Evolutionary conservation across 23 tunicate genomes (phyloP), one percentile per base, ranked within the genome.

Genomic region (Corella eumyota): DNA sequence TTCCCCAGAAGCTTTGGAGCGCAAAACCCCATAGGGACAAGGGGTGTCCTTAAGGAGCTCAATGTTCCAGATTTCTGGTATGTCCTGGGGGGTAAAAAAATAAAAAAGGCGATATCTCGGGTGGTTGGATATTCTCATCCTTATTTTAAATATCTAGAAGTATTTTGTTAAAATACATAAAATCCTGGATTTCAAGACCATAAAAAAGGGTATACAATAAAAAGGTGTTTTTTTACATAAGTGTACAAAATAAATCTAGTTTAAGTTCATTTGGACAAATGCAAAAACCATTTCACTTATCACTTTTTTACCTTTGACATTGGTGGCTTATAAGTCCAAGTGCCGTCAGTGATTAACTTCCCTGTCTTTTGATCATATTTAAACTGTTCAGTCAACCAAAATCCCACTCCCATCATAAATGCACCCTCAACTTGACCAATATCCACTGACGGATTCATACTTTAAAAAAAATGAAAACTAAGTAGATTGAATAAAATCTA

Each of bases 381-480:
- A 27, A 73, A 53, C 24, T 59, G 36, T 49, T 81, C 91, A 1
- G 51, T 73, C 40, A 67, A 46, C 80, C 70, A 81, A 28, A 66
- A 73, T 6, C 91, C 91, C 22, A 73, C 1, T 30, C 80, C 91
- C 80, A 81, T 73, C 0, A 81, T 64, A 40, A 81, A 81, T 0
- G 80, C 91, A 33, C 91, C 91, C 60, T 81, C 91, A 3, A 69
- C 80, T 66, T 81, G 91, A 17, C 91, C 91, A 29, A 81, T 73
- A 63, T 81, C 91, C 17, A 81, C 57, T 25, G 34, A 38, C 1
- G 91, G 91, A 48, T 75, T 81, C 20, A 81, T 25, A 33, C 90
- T 80, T 66, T 25, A 1, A 61, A 21, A 34, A 61, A 36, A 32
- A 31, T 31, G 28, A 60, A 30, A 60, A 19, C 11, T 30, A 9